Conservation (phyloP, 1,140 invertebrate genomes). For the Hyposmocoma kahamanoa region DNA sequence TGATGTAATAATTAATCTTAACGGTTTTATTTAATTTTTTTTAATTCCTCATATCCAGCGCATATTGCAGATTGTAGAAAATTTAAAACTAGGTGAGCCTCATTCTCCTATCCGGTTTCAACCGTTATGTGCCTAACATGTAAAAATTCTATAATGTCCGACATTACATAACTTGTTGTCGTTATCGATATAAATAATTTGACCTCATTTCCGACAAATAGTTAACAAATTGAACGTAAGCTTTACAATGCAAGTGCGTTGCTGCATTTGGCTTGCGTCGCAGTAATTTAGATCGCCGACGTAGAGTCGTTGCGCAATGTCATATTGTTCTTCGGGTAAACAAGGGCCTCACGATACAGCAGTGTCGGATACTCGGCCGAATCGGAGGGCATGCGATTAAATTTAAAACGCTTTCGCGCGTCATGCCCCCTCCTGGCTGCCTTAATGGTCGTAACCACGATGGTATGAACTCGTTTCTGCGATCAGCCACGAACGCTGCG, state of each 20-base stretch:
- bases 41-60: too few species aligned
- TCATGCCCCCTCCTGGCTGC: constrained; percentile 16
- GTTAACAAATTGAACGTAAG: not conserved
- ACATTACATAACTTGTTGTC: not conserved
- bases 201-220: not conserved
- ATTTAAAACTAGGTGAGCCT: not conserved
- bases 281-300: too few species aligned
- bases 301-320: constrained; percentile 42
- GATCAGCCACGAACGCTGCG: constrained; percentile 17
- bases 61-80: too few species aligned
- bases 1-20: too few species aligned
- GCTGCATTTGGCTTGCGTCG: too few species aligned
- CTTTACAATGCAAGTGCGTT: too few species aligned
- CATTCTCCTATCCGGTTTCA: not conserved
- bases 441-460: constrained; percentile 10
- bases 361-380: constrained; percentile 30
- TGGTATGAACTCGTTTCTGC: constrained; percentile 22
- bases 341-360: constrained; percentile 29
- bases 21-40: too few species aligned
- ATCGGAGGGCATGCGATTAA: constrained; percentile 45
- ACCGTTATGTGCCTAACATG: not conserved
- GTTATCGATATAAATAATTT: not conserved
- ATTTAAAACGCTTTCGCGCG: constrained; percentile 65
- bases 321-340: constrained; percentile 24
- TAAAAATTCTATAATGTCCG: not conserved